Base-by-base conservation (phyloP, 2,113 vertebrate species). In the Podarcis cretensis region DNA sequence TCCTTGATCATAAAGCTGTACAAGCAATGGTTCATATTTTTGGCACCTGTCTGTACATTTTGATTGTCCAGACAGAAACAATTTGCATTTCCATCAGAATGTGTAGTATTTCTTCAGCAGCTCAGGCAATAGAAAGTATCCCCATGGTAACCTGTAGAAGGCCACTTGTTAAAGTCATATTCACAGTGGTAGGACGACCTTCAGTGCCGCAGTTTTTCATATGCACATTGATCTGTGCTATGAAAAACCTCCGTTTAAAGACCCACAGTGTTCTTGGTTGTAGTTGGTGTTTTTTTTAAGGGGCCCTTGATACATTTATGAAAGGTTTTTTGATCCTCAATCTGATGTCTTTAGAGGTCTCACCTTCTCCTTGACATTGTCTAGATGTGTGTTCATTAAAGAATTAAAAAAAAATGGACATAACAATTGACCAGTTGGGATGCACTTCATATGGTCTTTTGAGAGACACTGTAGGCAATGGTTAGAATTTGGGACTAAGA, bases 41-140 rank as follows among this genome's bases (percentile, higher is more conserved):
- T 89, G 85, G 59, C 68, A 83, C 27, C 89, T 18, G 59, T 63
- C 57, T 59, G 43, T 84, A 54, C 43, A 6, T n/a, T 90, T 91
- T 88, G 75, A 79, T 37, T 84, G 63, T 86, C 71, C 0, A 92
- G 7, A 12, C 65, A 16, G 83, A 90, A 90, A 84, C 63, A 10
- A 87, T 32, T 81, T 87, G 85, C 80, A 74, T 88, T 92, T 94
- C 86, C 73, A 59, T 90, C 63, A 40, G 65, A 83, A 77, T 77
- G 54, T 78, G 5, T 35, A 59, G 25, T 83, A 43, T 73, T 82
- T 84, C 9, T 84, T 76, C 21, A 63, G 65, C 32, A 63, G 65
- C 54, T 83, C 66, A 59, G 73, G 77, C n/a, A 35, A 59, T n/a
- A 78, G 43, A 82, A n/a, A 84, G 48, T 63, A 83, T 90, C 83